Percentiles rank a stretch among this genome's conserved stretches.
phyloP scores from a whole-genome alignment of 2,888 invertebrate genomes.

The Pediacus dermestoides region DNA sequence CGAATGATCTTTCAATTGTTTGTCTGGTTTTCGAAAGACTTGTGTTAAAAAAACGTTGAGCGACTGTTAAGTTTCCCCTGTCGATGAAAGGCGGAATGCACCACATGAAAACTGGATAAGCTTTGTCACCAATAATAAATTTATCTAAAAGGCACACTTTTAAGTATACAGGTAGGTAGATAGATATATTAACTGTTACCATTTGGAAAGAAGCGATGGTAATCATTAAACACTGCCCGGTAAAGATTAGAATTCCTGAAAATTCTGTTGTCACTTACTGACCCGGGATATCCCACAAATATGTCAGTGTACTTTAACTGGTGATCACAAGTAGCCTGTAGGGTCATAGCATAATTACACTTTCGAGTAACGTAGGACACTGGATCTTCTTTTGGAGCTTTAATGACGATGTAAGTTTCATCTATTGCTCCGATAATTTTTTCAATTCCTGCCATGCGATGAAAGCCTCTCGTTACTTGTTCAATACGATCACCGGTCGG shows the following conservation, averaged over 20 bases:
- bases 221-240: not conserved
- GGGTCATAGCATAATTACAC: slow-evolving; percentile 25
- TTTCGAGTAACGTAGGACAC: slow-evolving; percentile 28
- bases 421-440: slow-evolving; percentile 27
- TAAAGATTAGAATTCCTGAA: slow-evolving; percentile 27
- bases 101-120: slow-evolving; percentile 26
- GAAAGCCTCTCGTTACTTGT: slow-evolving; percentile 17
- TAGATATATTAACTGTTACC: slow-evolving; percentile 27
- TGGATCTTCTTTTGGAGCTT: slow-evolving; percentile 25
- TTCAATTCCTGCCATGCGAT: slow-evolving; percentile 14
- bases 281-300: slow-evolving; percentile 23
- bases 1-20: slow-evolving; percentile 29
- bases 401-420: slow-evolving; percentile 29
- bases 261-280: slow-evolving; percentile 21
- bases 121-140: slow-evolving; percentile 29
- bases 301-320: slow-evolving; percentile 21
- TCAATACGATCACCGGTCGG: slow-evolving; percentile 15
- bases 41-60: slow-evolving; percentile 17
- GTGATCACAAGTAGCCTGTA: slow-evolving; percentile 28
- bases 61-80: slow-evolving; percentile 21
- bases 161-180: too few species aligned
- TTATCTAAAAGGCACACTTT: too few species aligned
- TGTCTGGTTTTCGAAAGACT: slow-evolving; percentile 22
- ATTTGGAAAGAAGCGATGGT: not conserved
- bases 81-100: slow-evolving; percentile 28